Base-by-base conservation (phyloP, 2,797 vertebrate species). In the Bovichtus variegatus region DNA sequence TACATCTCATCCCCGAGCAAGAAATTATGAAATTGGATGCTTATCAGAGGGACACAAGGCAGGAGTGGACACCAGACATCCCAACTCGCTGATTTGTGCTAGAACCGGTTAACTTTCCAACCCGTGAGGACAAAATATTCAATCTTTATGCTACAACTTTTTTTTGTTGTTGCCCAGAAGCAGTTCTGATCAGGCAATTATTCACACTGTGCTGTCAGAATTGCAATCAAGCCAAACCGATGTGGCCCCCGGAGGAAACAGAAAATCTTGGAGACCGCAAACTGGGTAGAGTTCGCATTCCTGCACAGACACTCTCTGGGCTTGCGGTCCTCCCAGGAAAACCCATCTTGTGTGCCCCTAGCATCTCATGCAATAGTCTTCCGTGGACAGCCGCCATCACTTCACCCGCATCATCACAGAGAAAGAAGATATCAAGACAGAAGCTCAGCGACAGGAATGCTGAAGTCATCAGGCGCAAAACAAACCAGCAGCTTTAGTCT, bases 11-110 rank as follows among this genome's bases (percentile, higher is more conserved):
- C 80, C 66, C 5, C 12, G 0, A 58, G 72, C 74, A 61, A 59
- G 36, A 78, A 50, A 67, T 82, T 25, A 85, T 80, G 59, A 81
- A 81, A 82, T 76, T 34, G 78, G 69, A 76, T 60, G 58, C 81
- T 87, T 86, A 89, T 86, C 83, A 84, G 71, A 77, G 38, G 46
- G 49, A 54, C 70, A 77, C 60, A 80, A 41, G 83, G 74, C 78
- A 64, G 68, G 74, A 76, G 71, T 67, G 65, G 82, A 79, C 71
- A 63, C 40, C 70, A 76, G 64, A 81, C 41, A 76, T 81, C 38
- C 75, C 61, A 65, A 68, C 72, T 73, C 12, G 6, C 60, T 66
- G 67, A 80, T 82, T 78, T 76, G 50, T 61, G 51, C 34, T 76
- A 63, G 60, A 83, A 71, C 34, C 57, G 59, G 61, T 72, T 83